These are phyloP conservation scores for Gulo gulo DNA, from an alignment of 2,113 vertebrate species.

Conservation along the genomic window DNA sequence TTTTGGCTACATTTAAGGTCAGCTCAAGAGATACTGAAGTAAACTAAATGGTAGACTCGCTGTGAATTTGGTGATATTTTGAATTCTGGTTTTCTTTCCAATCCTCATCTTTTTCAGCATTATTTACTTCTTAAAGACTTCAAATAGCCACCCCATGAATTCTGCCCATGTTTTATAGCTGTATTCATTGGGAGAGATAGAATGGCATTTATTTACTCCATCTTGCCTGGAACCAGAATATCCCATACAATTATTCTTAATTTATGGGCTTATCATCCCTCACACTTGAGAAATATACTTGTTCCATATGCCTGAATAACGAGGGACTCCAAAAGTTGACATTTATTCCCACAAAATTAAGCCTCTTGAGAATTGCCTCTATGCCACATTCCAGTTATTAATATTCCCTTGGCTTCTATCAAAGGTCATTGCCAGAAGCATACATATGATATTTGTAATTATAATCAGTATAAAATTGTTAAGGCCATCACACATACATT, in stretches of 20 bases:
- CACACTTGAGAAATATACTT: neutral
- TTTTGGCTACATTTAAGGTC: neutral
- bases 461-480: neutral
- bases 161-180: neutral
- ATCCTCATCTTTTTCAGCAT: neutral
- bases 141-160: neutral
- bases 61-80: neutral
- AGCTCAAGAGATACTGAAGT: neutral
- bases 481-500: neutral
- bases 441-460: neutral
- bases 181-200: neutral
- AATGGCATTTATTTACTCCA: neutral
- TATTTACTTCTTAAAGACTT: neutral
- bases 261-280: neutral
- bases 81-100: neutral
- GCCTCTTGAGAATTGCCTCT: neutral
- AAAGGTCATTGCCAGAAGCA: constrained; percentile 5
- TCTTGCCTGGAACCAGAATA: neutral
- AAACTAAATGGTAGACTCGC: neutral
- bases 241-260: neutral
- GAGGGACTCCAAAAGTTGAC: neutral
- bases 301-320: neutral
- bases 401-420: neutral
- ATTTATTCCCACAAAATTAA: neutral
- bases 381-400: neutral